phyloP scores from a whole-genome alignment of 2,888 invertebrate genomes.

The Orchesellides sinensis region DNA sequence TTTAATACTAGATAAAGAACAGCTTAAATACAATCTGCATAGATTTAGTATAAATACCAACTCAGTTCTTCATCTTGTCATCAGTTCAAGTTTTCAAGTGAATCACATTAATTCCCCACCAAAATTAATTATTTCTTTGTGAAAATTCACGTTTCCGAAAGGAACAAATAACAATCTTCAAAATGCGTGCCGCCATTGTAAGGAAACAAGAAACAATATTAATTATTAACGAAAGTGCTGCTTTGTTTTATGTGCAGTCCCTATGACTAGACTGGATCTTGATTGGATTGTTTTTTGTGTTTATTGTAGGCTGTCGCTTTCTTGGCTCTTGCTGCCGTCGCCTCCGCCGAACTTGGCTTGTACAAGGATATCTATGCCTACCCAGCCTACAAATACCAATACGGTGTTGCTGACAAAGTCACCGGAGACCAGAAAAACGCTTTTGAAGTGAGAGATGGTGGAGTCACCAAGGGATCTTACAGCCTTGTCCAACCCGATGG shows the following conservation, averaged over 20 bases:
- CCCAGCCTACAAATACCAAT: slow-evolving; percentile 62
- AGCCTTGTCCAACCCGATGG: slow-evolving; percentile 53
- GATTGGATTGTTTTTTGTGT: background rate
- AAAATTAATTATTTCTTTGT: background rate
- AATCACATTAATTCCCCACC: background rate
- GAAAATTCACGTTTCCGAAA: slow-evolving; percentile 26
- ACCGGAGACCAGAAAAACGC: slow-evolving; percentile 59
- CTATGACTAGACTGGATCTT: background rate
- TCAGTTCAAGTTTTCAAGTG: slow-evolving; percentile 39
- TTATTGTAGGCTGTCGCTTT: slow-evolving; percentile 44
- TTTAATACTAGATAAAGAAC: background rate
- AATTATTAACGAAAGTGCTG: background rate
- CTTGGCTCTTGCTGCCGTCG: slow-evolving; percentile 38
- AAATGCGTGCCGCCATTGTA: slow-evolving; percentile 56
- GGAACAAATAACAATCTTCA: slow-evolving; percentile 30
- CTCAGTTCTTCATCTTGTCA: slow-evolving; percentile 20
- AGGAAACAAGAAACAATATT: slow-evolving; percentile 21
- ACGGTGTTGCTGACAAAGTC: slow-evolving; percentile 57
- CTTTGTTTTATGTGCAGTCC: background rate
- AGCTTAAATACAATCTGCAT: background rate
- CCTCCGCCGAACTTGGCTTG: slow-evolving; percentile 27
- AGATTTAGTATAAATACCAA: slow-evolving; percentile 32
- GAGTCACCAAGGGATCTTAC: slow-evolving; percentile 57
- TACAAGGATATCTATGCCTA: slow-evolving; percentile 57
- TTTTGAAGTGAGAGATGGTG: slow-evolving; percentile 54